A percentile compares a stretch with the other conserved stretches of the same genome.
These are phyloP conservation scores for Coecobrya sp. DNA, from an alignment of 2,888 invertebrate genomes.

Conservation along the genomic window DNA sequence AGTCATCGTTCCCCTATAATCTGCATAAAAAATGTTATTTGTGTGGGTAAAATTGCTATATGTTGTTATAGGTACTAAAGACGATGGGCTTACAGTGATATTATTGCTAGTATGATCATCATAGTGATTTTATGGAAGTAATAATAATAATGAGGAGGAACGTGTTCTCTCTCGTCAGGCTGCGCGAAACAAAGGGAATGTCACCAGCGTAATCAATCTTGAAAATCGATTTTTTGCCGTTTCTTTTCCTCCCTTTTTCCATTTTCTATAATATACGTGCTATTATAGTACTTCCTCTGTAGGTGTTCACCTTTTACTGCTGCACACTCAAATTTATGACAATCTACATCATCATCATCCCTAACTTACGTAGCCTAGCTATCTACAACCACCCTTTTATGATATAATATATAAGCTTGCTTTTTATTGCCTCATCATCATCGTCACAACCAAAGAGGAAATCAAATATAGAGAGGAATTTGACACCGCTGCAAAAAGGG, in stretches of 20 bases:
- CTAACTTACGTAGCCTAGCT: not conserved
- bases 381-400: not conserved
- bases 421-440: not conserved
- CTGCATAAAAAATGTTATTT: constrained; percentile 38
- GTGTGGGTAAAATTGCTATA: not conserved
- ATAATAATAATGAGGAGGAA: constrained; percentile 66
- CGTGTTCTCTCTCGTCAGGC: constrained; percentile 37
- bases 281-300: not conserved
- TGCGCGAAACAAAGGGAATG: constrained; percentile 74
- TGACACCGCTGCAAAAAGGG: not conserved
- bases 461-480: not conserved
- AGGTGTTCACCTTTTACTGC: not conserved
- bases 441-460: constrained; percentile 1
- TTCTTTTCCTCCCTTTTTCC: not conserved
- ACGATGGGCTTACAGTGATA: not conserved
- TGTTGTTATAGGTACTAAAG: not conserved
- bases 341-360: not conserved
- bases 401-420: not conserved
- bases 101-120: not conserved
- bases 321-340: not conserved
- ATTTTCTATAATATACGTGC: not conserved
- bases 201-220: constrained; percentile 77
- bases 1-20: not conserved
- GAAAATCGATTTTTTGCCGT: constrained; percentile 67
- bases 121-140: constrained; percentile 19